Percentiles rank a stretch among this genome's conserved stretches.
These are phyloP conservation scores for Typhlichthys eigenmanni DNA, from an alignment of 2,797 vertebrate genomes.

Conservation along the genomic window DNA sequence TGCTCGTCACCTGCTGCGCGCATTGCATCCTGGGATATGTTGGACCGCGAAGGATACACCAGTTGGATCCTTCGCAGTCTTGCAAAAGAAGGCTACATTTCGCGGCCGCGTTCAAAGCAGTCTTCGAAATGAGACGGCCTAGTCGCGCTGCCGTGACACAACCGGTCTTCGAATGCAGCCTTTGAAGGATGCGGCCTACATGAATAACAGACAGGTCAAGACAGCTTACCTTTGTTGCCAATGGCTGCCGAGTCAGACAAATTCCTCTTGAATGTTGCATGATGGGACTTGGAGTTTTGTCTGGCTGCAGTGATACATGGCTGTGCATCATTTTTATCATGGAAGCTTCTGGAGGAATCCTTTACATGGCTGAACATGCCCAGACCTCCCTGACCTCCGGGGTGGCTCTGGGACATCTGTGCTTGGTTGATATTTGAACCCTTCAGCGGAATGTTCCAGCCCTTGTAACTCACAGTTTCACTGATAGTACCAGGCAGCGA, in stretches of 20 bases:
- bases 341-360: slow-evolving; percentile 45
- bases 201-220: neutral
- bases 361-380: slow-evolving; percentile 71
- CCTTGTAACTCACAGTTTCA: slow-evolving; percentile 44
- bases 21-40: too few species aligned
- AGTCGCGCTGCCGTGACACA: too few species aligned
- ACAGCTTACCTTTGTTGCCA: slow-evolving; percentile 81
- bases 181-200: neutral
- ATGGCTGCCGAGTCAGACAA: slow-evolving; percentile 74
- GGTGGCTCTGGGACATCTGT: slow-evolving; percentile 42
- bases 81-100: too few species aligned
- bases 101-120: too few species aligned
- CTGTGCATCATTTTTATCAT: slow-evolving; percentile 21
- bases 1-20: too few species aligned
- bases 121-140: too few species aligned
- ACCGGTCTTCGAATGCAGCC: too few species aligned
- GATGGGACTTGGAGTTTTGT: slow-evolving; percentile 44
- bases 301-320: slow-evolving; percentile 25
- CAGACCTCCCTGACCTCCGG: slow-evolving; percentile 37
- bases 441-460: slow-evolving; percentile 53
- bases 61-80: too few species aligned
- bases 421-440: slow-evolving; percentile 39
- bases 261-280: slow-evolving; percentile 81
- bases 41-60: too few species aligned
- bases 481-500: slow-evolving; percentile 64